Percentiles rank a stretch among this genome's conserved stretches.
Conservation (phyloP, 1,140 invertebrate species). For the Chrysoperla carnea region DNA sequence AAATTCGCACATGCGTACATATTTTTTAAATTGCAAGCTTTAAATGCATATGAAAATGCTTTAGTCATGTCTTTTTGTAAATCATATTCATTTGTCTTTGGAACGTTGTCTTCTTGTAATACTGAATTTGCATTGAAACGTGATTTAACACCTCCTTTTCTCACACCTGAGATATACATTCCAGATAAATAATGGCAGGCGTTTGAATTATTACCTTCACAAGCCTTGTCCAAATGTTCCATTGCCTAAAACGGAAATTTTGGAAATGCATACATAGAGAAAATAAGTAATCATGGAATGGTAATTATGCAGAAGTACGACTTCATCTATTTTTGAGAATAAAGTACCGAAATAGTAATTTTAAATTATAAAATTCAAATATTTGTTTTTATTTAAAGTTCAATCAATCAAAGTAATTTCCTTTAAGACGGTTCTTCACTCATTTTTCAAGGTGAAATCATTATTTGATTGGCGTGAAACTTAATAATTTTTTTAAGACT, state of each 20-base stretch:
- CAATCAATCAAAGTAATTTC: no score
- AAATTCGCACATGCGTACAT: conserved; percentile 75
- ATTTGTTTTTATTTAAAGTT: no score
- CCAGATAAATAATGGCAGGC: conserved; percentile 68
- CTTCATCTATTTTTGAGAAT: no score
- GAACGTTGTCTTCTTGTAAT: background rate
- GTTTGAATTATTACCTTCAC: conserved; percentile 42
- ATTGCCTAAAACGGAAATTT: conserved; percentile 27
- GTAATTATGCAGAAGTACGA: no score
- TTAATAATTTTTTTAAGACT: no score
- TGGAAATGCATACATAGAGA: background rate
- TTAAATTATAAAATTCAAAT: no score
- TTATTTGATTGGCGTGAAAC: no score
- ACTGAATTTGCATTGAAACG: conserved; percentile 3
- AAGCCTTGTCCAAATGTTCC: conserved; percentile 49
- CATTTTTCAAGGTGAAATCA: no score
- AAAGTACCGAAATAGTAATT: no score
- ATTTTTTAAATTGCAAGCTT: conserved; percentile 63
- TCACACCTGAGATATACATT: conserved; percentile 53
- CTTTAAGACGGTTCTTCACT: no score
- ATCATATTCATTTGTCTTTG: conserved; percentile 23
- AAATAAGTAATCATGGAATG: conserved; percentile 9
- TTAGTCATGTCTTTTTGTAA: conserved; percentile 52
- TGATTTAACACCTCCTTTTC: conserved; percentile 19
- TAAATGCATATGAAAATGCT: conserved; percentile 54